phyloP scores from a whole-genome alignment of 2,113 vertebrate genomes.

The Pleuronectes platessa region DNA sequence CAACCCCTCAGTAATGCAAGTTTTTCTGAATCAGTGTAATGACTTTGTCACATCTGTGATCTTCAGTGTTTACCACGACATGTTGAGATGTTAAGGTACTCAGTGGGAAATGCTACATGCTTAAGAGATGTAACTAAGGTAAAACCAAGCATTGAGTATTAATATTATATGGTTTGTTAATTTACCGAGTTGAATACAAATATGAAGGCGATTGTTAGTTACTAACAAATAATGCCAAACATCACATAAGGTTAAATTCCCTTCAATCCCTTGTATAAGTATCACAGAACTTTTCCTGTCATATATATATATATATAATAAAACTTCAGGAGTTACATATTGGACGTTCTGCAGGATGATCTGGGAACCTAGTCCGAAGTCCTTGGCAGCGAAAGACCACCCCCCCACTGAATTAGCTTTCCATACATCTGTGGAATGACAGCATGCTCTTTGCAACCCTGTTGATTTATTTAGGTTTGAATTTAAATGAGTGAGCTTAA shows the following conservation, averaged over 20 bases:
- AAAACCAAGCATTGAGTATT: neutral
- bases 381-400: conserved; percentile 82
- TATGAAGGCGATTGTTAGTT: neutral
- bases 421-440: conserved; percentile 55
- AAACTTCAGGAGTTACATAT: neutral
- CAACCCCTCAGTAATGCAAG: neutral
- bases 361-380: conserved; percentile 56
- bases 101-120: neutral
- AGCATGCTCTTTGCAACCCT: conserved; percentile 21
- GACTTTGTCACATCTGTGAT: neutral
- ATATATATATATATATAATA: neutral
- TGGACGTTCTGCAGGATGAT: neutral
- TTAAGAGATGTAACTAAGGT: neutral
- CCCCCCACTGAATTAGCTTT: conserved; percentile 69
- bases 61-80: neutral
- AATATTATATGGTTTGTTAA: neutral
- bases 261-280: neutral
- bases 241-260: neutral
- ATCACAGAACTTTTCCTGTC: too few relatives aligned
- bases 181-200: neutral
- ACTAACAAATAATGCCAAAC: neutral
- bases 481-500: conserved; percentile 30
- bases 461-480: conserved; percentile 39
- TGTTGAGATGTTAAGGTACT: neutral
- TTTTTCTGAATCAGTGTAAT: neutral